phyloP scores from a whole-genome alignment of 2,113 vertebrate species.

The Myocastor coypus region DNA sequence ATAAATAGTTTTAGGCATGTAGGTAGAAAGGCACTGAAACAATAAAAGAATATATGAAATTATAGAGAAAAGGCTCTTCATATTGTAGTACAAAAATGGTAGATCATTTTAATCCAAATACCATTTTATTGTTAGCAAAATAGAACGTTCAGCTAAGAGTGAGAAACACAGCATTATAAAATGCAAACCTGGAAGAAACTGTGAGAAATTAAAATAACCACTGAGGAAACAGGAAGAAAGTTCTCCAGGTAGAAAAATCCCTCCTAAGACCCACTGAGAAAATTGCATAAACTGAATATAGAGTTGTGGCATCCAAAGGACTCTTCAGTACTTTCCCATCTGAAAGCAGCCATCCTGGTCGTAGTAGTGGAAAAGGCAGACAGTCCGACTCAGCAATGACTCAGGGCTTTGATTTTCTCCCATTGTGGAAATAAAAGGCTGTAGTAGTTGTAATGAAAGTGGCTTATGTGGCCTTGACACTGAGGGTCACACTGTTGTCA shows the following conservation, averaged over 20 bases:
- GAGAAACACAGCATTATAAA: background rate
- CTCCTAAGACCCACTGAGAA: background rate
- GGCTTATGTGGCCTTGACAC: background rate
- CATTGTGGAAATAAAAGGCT: background rate
- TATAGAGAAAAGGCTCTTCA: background rate
- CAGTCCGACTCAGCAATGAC: background rate
- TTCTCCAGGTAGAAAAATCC: background rate
- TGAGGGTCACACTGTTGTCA: background rate
- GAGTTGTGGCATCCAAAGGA: background rate
- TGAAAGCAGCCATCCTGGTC: background rate
- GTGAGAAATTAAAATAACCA: conserved; percentile 12
- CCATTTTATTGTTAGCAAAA: background rate
- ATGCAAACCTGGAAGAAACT: background rate
- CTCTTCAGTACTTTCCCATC: background rate
- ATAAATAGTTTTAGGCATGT: background rate
- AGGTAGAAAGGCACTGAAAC: background rate
- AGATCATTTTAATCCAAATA: background rate
- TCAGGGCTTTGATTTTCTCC: background rate
- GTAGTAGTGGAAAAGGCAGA: background rate
- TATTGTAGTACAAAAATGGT: background rate
- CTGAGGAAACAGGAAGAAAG: background rate
- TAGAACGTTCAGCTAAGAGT: background rate
- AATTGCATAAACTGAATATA: background rate
- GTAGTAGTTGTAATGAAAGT: background rate
- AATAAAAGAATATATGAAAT: background rate